Percentiles rank a stretch among this genome's conserved stretches.
phyloP scores from a whole-genome alignment of 1,140 invertebrate genomes.

The Drosophila orena region DNA sequence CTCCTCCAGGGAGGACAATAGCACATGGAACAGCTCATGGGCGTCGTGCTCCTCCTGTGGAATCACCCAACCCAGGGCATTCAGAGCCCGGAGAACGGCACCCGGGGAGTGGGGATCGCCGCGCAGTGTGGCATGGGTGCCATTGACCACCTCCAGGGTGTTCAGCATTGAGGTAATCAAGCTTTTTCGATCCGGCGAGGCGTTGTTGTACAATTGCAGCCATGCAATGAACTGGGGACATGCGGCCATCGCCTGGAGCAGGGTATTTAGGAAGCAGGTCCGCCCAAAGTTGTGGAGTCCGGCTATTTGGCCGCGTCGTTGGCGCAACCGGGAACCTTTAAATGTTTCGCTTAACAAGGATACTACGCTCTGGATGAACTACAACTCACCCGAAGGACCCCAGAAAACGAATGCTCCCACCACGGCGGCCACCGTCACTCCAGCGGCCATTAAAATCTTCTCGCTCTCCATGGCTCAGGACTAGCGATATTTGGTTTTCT shows the following conservation, averaged over 20 bases:
- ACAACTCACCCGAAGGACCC: conserved; percentile 88
- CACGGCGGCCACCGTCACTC: conserved; percentile 90
- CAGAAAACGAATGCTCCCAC: conserved; percentile 92
- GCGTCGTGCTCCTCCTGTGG: conserved; percentile 96
- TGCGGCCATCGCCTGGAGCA: conserved; percentile 91
- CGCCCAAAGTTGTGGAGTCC: conserved; percentile 94
- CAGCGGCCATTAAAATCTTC: conserved; percentile 87
- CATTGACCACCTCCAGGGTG: conserved; percentile 91
- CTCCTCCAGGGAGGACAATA: conserved; percentile 94
- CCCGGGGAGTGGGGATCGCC: conserved; percentile 89
- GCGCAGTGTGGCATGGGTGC: conserved; percentile 89
- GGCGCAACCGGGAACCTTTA: conserved; percentile 85
- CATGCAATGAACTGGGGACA: conserved; percentile 92
- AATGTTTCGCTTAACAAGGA: background rate
- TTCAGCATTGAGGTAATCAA: conserved; percentile 88
- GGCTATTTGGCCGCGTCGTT: conserved; percentile 89
- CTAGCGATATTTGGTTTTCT: too few relatives aligned
- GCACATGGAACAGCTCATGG: conserved; percentile 95
- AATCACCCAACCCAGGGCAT: conserved; percentile 92
- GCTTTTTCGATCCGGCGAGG: conserved; percentile 86
- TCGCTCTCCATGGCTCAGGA: conserved; percentile 71
- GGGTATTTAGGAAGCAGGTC: conserved; percentile 94
- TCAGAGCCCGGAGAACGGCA: conserved; percentile 91
- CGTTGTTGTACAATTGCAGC: conserved; percentile 88
- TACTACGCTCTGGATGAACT: background rate